Base-by-base conservation (phyloP, 2,797 vertebrate genomes). In the Rhinatrema bivittatum region DNA sequence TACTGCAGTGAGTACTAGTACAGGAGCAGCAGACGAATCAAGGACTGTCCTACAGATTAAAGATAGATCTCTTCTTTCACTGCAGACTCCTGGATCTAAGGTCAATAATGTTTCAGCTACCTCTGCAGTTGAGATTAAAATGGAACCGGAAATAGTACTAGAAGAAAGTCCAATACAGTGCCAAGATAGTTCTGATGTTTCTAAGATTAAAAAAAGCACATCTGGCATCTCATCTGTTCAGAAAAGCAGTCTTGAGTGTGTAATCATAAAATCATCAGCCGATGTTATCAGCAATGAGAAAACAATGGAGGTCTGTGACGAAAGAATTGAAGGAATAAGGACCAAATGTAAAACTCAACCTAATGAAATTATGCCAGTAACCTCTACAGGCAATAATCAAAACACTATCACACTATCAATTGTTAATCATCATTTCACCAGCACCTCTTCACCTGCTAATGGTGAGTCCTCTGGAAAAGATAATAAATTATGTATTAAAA, bases 81-180 rank as follows among this genome's bases (percentile, higher is more conserved):
- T 88, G 60, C 81, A 89, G 68, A 85, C 87, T 46, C 79, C 84
- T 5, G 73, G 78, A 30, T 74, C 79, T 54, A 85, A 72, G 59
- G 59, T 65, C 12, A 72, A 66, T 16, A 43, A 71, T 38, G 34
- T 46, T 5, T 53, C 54, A 38, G 55, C 71, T 29, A 50, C 66
- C 0, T 73, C 81, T n/a, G 60, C 74, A 16, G 65, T 85, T 1
- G 85, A 94, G 65, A 80, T 94, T 37, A 94, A 95, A 74, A 88
- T 79, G 54, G 91, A 95, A 71, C 79, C 87, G 3, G 91, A 94
- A 77, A 57, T 62, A 18, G 72, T 89, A 55, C 74, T 82, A 48
- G 80, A 87, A 50, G 88, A 87, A 53, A 84, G 74, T 39, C 76
- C 70, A 19, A 60, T 57, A 21, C 88, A 78, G 56, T 72, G 71